Conservation (phyloP, 1,140 invertebrate species). For the Lanistes nyassanus region DNA sequence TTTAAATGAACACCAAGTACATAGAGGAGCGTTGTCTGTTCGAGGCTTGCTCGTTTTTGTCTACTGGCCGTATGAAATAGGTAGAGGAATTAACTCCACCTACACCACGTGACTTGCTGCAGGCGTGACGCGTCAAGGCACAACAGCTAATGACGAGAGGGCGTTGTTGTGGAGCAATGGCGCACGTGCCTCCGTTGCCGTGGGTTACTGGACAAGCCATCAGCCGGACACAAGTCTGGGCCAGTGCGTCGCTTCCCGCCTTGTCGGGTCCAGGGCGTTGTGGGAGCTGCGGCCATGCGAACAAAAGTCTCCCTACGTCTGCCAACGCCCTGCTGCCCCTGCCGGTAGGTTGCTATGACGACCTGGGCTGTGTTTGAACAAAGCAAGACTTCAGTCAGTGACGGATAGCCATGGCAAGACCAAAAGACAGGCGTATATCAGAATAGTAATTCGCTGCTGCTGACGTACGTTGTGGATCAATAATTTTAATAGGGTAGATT, state of each 20-base stretch:
- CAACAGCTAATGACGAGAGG: constrained; percentile 2
- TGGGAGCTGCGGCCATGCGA: constrained; percentile 43
- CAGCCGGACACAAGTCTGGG: constrained; percentile 31
- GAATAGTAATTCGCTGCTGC: neutral
- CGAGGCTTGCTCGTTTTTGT: too few species aligned
- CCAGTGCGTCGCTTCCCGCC: constrained; percentile 30
- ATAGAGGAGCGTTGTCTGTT: too few species aligned
- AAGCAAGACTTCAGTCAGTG: too few species aligned
- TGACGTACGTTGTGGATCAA: neutral
- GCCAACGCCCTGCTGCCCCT: constrained; percentile 37
- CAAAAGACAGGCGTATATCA: neutral
- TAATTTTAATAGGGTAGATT: too few species aligned
- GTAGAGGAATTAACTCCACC: too few species aligned
- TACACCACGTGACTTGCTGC: neutral
- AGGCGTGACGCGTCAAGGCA: constrained; percentile 22
- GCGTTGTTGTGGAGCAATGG: constrained; percentile 35
- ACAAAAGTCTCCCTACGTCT: constrained; percentile 35
- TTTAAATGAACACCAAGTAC: too few species aligned
- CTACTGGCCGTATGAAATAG: neutral
- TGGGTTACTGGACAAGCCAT: constrained; percentile 40
- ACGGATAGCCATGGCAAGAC: too few species aligned
- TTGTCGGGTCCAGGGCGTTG: neutral
- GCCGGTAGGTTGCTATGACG: constrained; percentile 28
- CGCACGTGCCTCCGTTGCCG: constrained; percentile 16
- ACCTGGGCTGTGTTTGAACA: too few species aligned